Evolutionary conservation across 1,140 invertebrate genomes (phyloP), one percentile per base, ranked within the genome.

Genomic region (Macrobrachium nipponense): DNA sequence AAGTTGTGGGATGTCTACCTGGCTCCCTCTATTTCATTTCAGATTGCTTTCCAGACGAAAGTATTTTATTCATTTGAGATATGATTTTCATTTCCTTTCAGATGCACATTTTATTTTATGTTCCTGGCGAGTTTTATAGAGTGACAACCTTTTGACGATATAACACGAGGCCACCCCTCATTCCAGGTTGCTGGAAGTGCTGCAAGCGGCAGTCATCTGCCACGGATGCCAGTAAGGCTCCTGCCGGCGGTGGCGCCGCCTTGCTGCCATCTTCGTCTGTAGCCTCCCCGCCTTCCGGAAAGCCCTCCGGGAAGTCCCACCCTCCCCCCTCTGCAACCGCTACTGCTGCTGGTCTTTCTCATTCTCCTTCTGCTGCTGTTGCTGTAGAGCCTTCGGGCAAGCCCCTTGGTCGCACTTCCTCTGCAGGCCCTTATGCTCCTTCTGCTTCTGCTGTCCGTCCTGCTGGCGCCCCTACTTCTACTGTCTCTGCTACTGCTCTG

Each of bases 181-280:
- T 76, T 76, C 20, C 73, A 76, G 73, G 73, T 58, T 76, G 73
- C n/a, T 76, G 73, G n/a, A 76, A 76, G 73, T 76, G 73, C 36
- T 76, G 73, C 18, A 76, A 76, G 44, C 44, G 73, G 20, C 73
- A 76, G 73, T n/a, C 23, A 18, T 58, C 73, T 58, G 51, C 73
- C 73, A 23, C 73, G 44, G 23, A n/a, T 44, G 17, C 44, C 10
- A 8, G 18, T 76, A 20, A 43, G 36, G 18, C 44, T 10, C 18
- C 73, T 73, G 12, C 72, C 59, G 44, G 73, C 44, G 51, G 44
- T 12, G n/a, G 23, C 8, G 73, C 73, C n/a, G n/a, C 51, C n/a
- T 44, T 44, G 11, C 20, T 20, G 51, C 73, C 73, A 17, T 58
- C n/a, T 44, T 58, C 73, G 51, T 58, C 73, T 12, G 18, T 44